phyloP scores from a whole-genome alignment of 2,888 invertebrate species.

The Ypsolopha sequella region DNA sequence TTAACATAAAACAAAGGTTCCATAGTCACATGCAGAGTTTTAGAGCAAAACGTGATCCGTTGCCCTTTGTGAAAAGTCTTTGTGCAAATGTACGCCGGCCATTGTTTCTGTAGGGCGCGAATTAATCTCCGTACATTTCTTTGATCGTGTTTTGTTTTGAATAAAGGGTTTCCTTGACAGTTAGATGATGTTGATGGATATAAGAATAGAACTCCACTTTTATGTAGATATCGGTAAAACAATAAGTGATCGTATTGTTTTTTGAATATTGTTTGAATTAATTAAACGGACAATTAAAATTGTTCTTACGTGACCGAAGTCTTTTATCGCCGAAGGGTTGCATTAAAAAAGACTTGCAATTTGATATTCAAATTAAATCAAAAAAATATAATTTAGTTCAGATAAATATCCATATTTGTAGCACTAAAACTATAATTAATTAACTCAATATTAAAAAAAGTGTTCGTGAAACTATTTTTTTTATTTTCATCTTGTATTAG shows the following conservation, averaged over 20 bases:
- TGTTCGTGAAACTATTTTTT: too few species aligned
- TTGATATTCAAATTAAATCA: too few species aligned
- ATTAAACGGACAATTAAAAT: background rate
- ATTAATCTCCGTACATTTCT: conserved; percentile 67
- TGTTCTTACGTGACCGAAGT: background rate
- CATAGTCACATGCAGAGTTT: conserved; percentile 67
- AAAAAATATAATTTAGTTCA: too few species aligned
- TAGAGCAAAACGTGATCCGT: conserved; percentile 41
- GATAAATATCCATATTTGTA: too few species aligned
- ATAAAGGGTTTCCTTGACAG: conserved; percentile 52
- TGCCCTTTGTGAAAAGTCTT: conserved; percentile 53
- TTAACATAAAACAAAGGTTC: conserved; percentile 48
- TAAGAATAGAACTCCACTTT: conserved; percentile 14
- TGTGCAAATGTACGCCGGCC: conserved; percentile 32
- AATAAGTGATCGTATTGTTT: background rate
- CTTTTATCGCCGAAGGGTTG: background rate
- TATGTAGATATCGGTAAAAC: background rate
- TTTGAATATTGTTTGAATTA: background rate
- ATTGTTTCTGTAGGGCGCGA: conserved; percentile 57
- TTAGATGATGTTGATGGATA: conserved; percentile 34
- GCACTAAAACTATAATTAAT: too few species aligned
- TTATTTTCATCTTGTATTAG: too few species aligned
- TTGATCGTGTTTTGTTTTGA: conserved; percentile 48
- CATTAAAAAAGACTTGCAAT: too few species aligned
- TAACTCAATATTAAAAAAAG: too few species aligned